Base-by-base conservation (phyloP, 2,888 invertebrate genomes). In the Caenorhabditis sp. region DNA sequence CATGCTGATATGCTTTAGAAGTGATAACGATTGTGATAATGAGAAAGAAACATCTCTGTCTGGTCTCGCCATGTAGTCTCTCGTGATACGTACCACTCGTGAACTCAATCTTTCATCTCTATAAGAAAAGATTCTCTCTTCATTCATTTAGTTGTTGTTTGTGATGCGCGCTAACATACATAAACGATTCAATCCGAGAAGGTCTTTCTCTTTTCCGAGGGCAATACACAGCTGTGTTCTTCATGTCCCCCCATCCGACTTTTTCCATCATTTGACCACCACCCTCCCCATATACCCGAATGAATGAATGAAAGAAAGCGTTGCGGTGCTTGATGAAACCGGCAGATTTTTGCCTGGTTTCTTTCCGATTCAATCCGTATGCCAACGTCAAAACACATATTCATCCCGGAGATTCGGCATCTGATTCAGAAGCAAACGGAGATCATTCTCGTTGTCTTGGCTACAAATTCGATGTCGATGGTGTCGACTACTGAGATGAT, bases 141-240 rank as follows among this genome's bases (percentile, higher is more conserved):
- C n/a, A n/a, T n/a, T n/a, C n/a, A n/a, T n/a, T n/a, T n/a, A n/a
- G n/a, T n/a, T n/a, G n/a, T n/a, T n/a, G 27, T 52, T 24, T 22
- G 52, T 52, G 30, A 5, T 45, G 45, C 45, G 48, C 43, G 50
- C 39, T 26, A 52, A 5, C 39, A 45, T 52, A 43, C 35, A 48
- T 48, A 48, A 48, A 63, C 53, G 50, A 35, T 53, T 53, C 53
- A 30, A 15, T 52, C 22, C 30, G 20, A 32, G 41, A 32, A 50
- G 52, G 26, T 17, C 39, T 13, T 27, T 30, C 37, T 61, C n/a
- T 52, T 41, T 62, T 41, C 15, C 41, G 62, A 52, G 52, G 41
- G 52, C 63, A 53, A 63, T 35, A 52, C 63, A 53, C 63, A 63
- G 53, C 35, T 53, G 63, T 35, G 63, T 63, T 48, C 50, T 55